Evolutionary conservation across 37 sponge, comb jelly and placozoan genomes (phyloP), one percentile per base, ranked within the genome.

Genomic region (Dysidea cf. avara): DNA sequence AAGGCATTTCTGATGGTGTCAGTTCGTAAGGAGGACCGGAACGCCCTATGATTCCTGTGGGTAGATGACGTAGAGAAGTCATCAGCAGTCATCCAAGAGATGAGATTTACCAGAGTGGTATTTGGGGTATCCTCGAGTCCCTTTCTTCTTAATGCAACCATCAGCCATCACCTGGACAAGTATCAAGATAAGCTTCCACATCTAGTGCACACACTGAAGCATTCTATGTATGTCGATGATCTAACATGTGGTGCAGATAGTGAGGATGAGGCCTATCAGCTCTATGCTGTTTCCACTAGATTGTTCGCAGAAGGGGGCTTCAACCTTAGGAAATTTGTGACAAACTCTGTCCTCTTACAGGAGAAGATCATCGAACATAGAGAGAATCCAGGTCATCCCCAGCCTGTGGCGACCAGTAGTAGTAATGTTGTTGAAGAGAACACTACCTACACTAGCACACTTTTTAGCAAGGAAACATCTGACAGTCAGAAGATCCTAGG

Each of bases 171-270:
- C 3, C 31, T 66, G 38, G 43, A 66, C 0, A 2, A 37, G 13
- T 66, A 66, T n/a, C 28, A 66, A 21, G 2, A 35, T 31, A 39
- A 2, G 22, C 2, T 20, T 66, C 67, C 67, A 66, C 43, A 39
- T 17, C 37, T 39, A 3, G 20, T 39, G 28, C 34, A 60, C 2
- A 26, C 17, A 33, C 22, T 60, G 2, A 2, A 26, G 61, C 22
- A 25, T 1, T 60, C 67, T 3, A 36, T 66, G 2, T 66, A 66
- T 66, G 67, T 66, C 21, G 67, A 66, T 36, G 67, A 66, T 37
- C 22, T 66, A 2, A 66, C 22, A 17, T 66, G 14, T 66, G 40
- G 67, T 39, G 43, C 39, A 2, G 67, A 66, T 17, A 3, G 33
- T 39, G 67, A 66, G 1, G 43, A 39, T 18, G 40, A 66, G 1